Percentiles rank a stretch among this genome's conserved stretches.
Evolutionary conservation across 1,140 invertebrate genomes (phyloP).

Genomic region (Solenopsis invicta): DNA sequence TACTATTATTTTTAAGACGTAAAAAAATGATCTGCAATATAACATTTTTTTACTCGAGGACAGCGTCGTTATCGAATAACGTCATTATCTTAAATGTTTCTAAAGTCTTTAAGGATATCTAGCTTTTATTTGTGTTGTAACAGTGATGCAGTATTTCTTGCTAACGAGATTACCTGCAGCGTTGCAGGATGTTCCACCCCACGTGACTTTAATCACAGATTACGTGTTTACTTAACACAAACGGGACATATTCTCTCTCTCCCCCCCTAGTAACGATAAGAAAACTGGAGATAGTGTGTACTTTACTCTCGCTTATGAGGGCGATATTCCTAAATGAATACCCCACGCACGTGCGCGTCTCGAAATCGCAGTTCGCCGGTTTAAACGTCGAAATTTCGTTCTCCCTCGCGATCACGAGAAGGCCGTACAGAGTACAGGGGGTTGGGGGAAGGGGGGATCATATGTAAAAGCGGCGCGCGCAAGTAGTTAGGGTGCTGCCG

Average conservation of each 20-base stretch:
- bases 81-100: neutral
- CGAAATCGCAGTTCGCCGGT: constrained; percentile 52
- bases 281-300: constrained; percentile 1
- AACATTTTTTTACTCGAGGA: no score
- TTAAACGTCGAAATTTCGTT: constrained; percentile 63
- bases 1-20: no score
- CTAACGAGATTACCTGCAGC: constrained; percentile 7
- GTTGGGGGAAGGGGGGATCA: constrained; percentile 32
- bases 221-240: constrained; percentile 31
- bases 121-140: constrained; percentile 13
- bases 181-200: neutral
- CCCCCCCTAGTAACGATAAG: constrained; percentile 15
- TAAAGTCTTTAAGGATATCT: neutral
- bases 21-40: no score
- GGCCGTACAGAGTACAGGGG: neutral
- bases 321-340: constrained; percentile 53
- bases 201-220: constrained; percentile 30
- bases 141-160: constrained; percentile 2
- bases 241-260: neutral
- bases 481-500: constrained; percentile 70
- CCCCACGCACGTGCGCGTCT: constrained; percentile 48
- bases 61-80: no score
- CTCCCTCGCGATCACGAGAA: constrained; percentile 44
- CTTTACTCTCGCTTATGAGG: constrained; percentile 19
- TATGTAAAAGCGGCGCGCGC: constrained; percentile 74